Base-by-base conservation (phyloP, 2,797 vertebrate species). In the Adelosebastes latens region DNA sequence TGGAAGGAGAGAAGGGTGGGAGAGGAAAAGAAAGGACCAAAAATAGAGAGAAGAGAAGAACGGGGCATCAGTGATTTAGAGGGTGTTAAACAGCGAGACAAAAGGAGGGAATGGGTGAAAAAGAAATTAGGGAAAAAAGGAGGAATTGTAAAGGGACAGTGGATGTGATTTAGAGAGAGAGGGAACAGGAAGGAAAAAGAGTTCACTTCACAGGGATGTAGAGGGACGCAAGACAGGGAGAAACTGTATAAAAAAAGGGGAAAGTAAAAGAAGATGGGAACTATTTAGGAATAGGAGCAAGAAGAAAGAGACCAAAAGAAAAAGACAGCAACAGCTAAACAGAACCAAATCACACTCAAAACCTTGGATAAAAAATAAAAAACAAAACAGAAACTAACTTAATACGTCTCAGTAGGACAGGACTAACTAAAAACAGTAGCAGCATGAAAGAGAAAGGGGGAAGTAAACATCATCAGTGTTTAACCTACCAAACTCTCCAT, bases 401-500 rank as follows among this genome's bases (percentile, higher is more conserved):
- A 63, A 39, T 2, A n/a, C 14, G n/a, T 34, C 11, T 27, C 3
- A 1, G 27, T 16, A 4, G 20, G 27, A n/a, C 11, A 42, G 2
- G 3, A 52, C 8, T 8, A 58, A 25, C 27, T 34, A 20, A 67
- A 72, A 80, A 42, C 8, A 25, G 22, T 1, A 46, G 4, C 39
- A 36, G 29, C 27, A 22, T 34, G 25, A 59, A 34, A 49, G 6
- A 22, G 62, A 12, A 31, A 32, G 49, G 22, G 22, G 1, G 24
- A 52, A n/a, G 75, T 9, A 42, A 73, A 70, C 42, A 8, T 58
- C 8, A 46, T 60, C 58, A 72, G 82, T 53, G 46, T 78, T 86
- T 34, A 73, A 95, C 95, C 92, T 96, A 97, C 96, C 96, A 88
- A 94, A 95, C 87, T 94, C 90, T 94, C 95, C 96, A 34, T 95